These are phyloP conservation scores for Trichonephila inaurata DNA, from an alignment of 1,140 invertebrate species.

Conservation along the genomic window DNA sequence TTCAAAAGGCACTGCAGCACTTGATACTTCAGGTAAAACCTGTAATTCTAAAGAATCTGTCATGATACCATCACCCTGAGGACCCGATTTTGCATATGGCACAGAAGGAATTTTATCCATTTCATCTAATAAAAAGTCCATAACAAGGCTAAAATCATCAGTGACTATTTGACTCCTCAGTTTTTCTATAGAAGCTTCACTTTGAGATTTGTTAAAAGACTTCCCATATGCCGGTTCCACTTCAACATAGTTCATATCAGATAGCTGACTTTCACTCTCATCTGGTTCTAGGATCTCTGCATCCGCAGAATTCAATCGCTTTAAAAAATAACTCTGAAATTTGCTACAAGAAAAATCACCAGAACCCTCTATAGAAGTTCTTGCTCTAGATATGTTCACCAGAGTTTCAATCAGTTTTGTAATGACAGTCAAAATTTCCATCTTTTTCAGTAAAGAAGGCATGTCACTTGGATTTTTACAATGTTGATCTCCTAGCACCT, in stretches of 20 bases:
- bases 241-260: constrained; percentile 66
- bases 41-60: not conserved
- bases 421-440: constrained; percentile 28
- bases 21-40: not conserved
- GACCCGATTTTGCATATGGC: not conserved
- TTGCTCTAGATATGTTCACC: not conserved
- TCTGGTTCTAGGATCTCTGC: not conserved
- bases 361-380: not conserved
- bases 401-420: constrained; percentile 60
- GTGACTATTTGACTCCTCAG: constrained; percentile 25
- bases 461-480: not conserved
- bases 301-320: constrained; percentile 46
- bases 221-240: not conserved
- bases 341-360: constrained; percentile 69
- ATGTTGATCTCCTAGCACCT: not conserved
- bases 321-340: constrained; percentile 61
- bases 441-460: constrained; percentile 27
- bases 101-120: constrained; percentile 51
- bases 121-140: constrained; percentile 61
- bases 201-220: not conserved
- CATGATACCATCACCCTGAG: constrained; percentile 38
- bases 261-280: constrained; percentile 54
- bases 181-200: constrained; percentile 55
- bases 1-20: not conserved
- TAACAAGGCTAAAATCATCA: constrained; percentile 58